A percentile compares a stretch with the other conserved stretches of the same genome.
phyloP scores from a whole-genome alignment of 2,888 invertebrate genomes.

The Parelbella ahira region DNA sequence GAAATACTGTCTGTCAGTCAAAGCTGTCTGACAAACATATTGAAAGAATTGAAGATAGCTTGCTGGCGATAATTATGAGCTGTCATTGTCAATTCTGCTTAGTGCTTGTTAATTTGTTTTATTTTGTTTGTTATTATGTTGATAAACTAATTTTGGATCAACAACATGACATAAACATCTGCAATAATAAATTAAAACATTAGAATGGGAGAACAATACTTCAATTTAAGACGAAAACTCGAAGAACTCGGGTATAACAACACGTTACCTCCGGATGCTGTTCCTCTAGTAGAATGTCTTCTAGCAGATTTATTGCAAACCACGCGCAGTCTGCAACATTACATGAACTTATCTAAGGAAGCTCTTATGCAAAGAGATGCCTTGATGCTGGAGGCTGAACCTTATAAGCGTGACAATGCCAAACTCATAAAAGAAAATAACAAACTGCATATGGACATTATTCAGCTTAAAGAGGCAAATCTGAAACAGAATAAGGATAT shows the following conservation, averaged over 20 bases:
- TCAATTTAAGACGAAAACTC: slow-evolving; percentile 83
- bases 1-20: too few species aligned
- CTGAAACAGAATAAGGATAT: slow-evolving; percentile 80
- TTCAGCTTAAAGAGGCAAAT: slow-evolving; percentile 83
- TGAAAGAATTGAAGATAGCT: too few species aligned
- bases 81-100: too few species aligned
- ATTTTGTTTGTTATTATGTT: too few species aligned
- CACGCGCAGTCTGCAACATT: slow-evolving; percentile 91
- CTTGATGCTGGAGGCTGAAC: slow-evolving; percentile 86
- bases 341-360: slow-evolving; percentile 87
- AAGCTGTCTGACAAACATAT: too few species aligned
- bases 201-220: slow-evolving; percentile 68
- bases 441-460: slow-evolving; percentile 83
- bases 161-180: not conserved
- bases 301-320: slow-evolving; percentile 92
- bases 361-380: slow-evolving; percentile 85
- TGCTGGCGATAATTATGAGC: too few species aligned
- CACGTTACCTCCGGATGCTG: slow-evolving; percentile 85
- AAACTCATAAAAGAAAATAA: slow-evolving; percentile 88
- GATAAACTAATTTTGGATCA: too few species aligned
- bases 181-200: not conserved
- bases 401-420: slow-evolving; percentile 90
- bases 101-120: too few species aligned
- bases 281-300: slow-evolving; percentile 89
- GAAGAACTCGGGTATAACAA: slow-evolving; percentile 92